Conservation (phyloP, 1,140 invertebrate species). For the Hylaeus anthracinus region DNA sequence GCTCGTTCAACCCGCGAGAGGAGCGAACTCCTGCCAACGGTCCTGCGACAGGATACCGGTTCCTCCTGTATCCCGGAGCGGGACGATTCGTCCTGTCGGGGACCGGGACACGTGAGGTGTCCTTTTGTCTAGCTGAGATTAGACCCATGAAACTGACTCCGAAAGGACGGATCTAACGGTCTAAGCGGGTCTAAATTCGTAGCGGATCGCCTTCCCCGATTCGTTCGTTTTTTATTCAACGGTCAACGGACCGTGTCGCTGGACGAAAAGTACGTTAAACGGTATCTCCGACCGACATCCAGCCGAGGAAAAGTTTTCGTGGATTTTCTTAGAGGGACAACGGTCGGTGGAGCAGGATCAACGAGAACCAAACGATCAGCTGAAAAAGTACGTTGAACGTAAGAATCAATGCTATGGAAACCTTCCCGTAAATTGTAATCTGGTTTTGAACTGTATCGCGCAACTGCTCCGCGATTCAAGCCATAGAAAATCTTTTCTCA, state of each 20-base stretch:
- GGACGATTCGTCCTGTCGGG: constrained; percentile 73
- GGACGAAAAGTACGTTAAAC: neutral
- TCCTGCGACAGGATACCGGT: constrained; percentile 80
- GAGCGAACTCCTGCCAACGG: constrained; percentile 69
- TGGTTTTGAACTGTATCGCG: too few relatives aligned
- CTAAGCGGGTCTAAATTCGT: constrained; percentile 58
- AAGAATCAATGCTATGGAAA: too few relatives aligned
- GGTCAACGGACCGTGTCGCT: neutral
- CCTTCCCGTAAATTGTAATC: too few relatives aligned
- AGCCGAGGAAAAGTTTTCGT: neutral
- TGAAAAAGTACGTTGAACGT: neutral
- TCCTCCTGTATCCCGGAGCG: constrained; percentile 69
- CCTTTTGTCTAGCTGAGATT: constrained; percentile 65
- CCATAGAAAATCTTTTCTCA: neutral
- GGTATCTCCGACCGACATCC: neutral
- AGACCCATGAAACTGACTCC: constrained; percentile 53
- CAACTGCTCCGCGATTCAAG: neutral
- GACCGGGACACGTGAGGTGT: constrained; percentile 23
- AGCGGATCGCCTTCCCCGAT: constrained; percentile 46
- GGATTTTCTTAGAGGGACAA: neutral
- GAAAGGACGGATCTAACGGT: constrained; percentile 69
- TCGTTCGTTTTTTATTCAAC: constrained; percentile 22
- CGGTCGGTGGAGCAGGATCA: neutral
- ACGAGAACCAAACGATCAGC: neutral
- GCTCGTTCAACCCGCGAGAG: constrained; percentile 42